Percentiles rank a stretch among this genome's conserved stretches.
These are phyloP conservation scores for Strigamia transsilvanica DNA, from an alignment of 2,888 invertebrate genomes.

Conservation along the genomic window DNA sequence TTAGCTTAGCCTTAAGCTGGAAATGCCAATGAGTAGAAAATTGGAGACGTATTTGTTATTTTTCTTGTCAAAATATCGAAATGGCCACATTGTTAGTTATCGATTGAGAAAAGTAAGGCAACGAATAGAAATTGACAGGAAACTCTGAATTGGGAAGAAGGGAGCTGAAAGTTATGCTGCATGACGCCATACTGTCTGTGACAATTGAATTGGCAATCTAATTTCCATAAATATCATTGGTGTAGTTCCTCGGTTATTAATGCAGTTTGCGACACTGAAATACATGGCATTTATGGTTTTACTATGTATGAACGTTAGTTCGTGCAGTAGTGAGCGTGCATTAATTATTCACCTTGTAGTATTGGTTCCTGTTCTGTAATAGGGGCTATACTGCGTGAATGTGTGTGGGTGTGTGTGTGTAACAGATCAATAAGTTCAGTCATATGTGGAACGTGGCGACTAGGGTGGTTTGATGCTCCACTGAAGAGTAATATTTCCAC, in stretches of 20 bases:
- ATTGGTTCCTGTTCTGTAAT: not conserved
- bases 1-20: too few species aligned
- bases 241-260: not conserved
- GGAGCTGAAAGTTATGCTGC: not conserved
- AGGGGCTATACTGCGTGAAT: not conserved
- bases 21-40: too few species aligned
- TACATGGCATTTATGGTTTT: not conserved
- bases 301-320: not conserved
- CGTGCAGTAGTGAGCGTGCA: not conserved
- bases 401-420: slow-evolving; percentile 4
- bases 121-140: too few species aligned
- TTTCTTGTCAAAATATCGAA: too few species aligned
- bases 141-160: too few species aligned
- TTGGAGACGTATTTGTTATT: too few species aligned
- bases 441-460: slow-evolving; percentile 33
- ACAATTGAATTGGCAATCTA: not conserved
- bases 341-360: slow-evolving; percentile 26
- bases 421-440: slow-evolving; percentile 47
- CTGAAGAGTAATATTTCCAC: slow-evolving; percentile 29
- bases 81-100: too few species aligned
- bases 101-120: too few species aligned
- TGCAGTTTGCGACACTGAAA: not conserved
- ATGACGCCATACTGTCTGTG: not conserved
- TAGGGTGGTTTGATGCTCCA: slow-evolving; percentile 43
- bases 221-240: not conserved